Evolutionary conservation across 2,113 vertebrate genomes (phyloP).

Genomic region (Puffinus mauretanicus): DNA sequence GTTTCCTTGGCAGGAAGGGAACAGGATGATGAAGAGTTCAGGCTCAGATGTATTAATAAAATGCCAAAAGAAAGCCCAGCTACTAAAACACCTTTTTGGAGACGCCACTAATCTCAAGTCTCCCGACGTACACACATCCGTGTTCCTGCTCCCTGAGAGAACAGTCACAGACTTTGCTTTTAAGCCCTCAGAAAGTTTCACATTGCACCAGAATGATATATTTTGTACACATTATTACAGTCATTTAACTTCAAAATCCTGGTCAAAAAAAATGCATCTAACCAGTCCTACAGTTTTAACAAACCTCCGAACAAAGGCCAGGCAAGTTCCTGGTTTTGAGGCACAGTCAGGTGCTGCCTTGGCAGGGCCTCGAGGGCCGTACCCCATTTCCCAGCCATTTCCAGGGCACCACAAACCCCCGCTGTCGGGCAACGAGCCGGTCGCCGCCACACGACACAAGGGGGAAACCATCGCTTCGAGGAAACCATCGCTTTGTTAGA

Average conservation of each 20-base stretch:
- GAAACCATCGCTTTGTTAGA: not conserved
- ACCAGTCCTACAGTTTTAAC: not conserved
- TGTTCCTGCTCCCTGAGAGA: not conserved
- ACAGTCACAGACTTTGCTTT: not conserved
- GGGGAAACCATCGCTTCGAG: not conserved
- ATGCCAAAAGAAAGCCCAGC: not conserved
- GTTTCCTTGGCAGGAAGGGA: not conserved
- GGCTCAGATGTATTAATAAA: not conserved
- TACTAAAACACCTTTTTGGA: not conserved
- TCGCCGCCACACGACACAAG: fast-evolving
- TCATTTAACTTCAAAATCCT: not conserved
- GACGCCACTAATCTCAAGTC: not conserved
- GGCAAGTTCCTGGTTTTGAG: not conserved
- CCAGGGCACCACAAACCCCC: not conserved
- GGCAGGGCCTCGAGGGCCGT: not conserved
- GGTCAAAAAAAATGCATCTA: not conserved
- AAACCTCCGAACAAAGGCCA: not conserved
- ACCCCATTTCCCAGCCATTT: not conserved
- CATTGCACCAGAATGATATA: not conserved
- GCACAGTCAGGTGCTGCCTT: not conserved
- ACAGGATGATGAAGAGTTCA: not conserved
- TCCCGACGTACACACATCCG: not conserved
- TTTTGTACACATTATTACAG: not conserved
- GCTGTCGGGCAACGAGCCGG: fast-evolving
- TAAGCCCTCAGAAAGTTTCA: not conserved